Conservation (phyloP, 2,888 invertebrate species). For the Alentia gelatinosa region DNA sequence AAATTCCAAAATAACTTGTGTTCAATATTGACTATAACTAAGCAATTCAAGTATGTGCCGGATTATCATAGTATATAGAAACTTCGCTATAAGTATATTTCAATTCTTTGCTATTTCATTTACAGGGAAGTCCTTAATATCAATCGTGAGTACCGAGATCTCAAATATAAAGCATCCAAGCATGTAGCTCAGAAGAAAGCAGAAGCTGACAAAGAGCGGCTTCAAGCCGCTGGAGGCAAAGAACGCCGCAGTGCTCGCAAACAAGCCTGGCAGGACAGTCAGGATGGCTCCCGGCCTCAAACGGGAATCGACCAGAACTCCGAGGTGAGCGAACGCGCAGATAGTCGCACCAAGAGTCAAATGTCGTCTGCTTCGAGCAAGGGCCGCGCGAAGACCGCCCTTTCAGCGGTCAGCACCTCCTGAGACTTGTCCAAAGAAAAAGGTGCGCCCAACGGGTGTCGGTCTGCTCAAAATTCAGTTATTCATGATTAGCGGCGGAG, state of each 20-base stretch:
- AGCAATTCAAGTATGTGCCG: background rate
- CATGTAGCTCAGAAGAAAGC: slow-evolving; percentile 55
- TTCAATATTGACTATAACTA: too few species aligned
- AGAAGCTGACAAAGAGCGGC: slow-evolving; percentile 39
- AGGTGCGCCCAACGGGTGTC: too few species aligned
- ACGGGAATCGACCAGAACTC: background rate
- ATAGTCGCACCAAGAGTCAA: background rate
- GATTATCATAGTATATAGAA: too few species aligned
- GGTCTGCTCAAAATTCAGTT: too few species aligned
- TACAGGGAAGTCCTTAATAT: slow-evolving; percentile 65
- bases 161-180: slow-evolving; percentile 60
- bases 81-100: too few species aligned
- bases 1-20: too few species aligned
- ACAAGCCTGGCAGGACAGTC: background rate
- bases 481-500: too few species aligned
- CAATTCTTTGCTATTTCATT: too few species aligned
- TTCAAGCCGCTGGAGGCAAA: background rate
- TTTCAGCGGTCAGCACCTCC: background rate
- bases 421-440: too few species aligned
- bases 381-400: background rate
- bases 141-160: slow-evolving; percentile 62
- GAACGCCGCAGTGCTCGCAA: background rate
- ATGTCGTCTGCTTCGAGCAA: background rate
- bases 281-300: background rate
- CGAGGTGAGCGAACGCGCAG: background rate